Percentiles rank a stretch among this genome's conserved stretches.
Evolutionary conservation across 2,888 invertebrate species (phyloP).

Genomic region (Bedellia somnulentella): DNA sequence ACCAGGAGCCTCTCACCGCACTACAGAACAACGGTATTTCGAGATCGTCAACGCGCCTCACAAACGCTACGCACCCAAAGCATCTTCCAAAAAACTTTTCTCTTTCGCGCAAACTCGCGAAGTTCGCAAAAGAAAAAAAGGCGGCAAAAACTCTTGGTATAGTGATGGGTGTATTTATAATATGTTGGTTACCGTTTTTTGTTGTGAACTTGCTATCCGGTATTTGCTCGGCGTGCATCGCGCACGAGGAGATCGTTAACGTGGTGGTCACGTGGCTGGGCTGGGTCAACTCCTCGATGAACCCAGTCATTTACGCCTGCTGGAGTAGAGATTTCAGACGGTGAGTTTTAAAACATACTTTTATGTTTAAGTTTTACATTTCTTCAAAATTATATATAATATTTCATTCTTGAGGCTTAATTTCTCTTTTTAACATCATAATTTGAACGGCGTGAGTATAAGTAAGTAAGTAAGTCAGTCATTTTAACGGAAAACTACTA

Average conservation of each 20-base stretch:
- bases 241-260: conserved; percentile 84
- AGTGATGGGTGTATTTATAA: conserved; percentile 95
- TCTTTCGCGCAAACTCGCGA: conserved; percentile 87
- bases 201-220: conserved; percentile 91
- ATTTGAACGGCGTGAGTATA: no score
- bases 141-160: conserved; percentile 96
- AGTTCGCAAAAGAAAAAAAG: conserved; percentile 96
- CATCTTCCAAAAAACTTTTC: conserved; percentile 88
- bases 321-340: conserved; percentile 96
- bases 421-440: no score
- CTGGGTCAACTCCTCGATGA: conserved; percentile 96
- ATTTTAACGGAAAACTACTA: no score
- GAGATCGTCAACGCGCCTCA: conserved; percentile 69
- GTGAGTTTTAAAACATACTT: conserved; percentile 62
- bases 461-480: no score
- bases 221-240: conserved; percentile 84
- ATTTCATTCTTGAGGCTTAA: no score
- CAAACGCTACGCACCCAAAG: conserved; percentile 61
- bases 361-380: no score
- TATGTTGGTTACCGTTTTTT: conserved; percentile 97
- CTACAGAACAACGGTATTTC: conserved; percentile 77
- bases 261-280: conserved; percentile 92
- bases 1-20: conserved; percentile 73
- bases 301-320: conserved; percentile 97
- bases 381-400: no score